These are phyloP conservation scores for Dreissena polymorpha DNA, from an alignment of 1,140 invertebrate genomes.

Conservation along the genomic window DNA sequence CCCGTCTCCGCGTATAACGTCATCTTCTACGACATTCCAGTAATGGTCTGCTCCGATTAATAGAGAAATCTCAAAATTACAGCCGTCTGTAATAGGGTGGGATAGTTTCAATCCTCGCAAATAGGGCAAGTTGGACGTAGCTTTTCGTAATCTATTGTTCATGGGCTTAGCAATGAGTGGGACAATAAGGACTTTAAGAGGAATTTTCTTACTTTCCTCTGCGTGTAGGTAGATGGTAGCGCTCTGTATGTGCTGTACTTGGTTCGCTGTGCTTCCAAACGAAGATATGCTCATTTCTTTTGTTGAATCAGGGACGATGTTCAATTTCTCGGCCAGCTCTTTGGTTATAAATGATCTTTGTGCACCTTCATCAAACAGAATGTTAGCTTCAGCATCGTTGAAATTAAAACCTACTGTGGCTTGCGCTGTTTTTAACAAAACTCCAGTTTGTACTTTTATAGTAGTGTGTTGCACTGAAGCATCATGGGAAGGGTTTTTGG, in stretches of 20 bases:
- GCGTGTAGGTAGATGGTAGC: slow-evolving; percentile 18
- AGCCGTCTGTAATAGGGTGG: too few species aligned
- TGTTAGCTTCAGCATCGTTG: neutral
- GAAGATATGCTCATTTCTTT: neutral
- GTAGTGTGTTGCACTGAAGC: too few species aligned
- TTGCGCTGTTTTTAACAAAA: slow-evolving; percentile 7
- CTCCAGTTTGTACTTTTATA: neutral
- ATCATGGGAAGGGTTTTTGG: neutral
- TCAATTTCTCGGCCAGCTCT: slow-evolving; percentile 16
- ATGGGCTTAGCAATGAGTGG: slow-evolving; percentile 15
- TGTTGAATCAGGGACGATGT: neutral
- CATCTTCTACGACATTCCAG: too few species aligned
- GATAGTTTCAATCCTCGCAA: too few species aligned
- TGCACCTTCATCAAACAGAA: slow-evolving; percentile 44
- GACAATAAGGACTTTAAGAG: slow-evolving; percentile 19
- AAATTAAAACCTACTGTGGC: neutral
- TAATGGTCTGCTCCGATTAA: too few species aligned
- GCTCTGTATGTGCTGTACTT: neutral
- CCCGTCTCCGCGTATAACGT: too few species aligned
- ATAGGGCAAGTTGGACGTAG: too few species aligned
- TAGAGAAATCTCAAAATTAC: too few species aligned
- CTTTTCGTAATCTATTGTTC: neutral
- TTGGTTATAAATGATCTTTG: slow-evolving; percentile 46
- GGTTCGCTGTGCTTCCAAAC: slow-evolving; percentile 5
- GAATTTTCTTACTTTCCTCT: neutral